Conservation (phyloP, 2,888 invertebrate species). For the Drosophila rubida region DNA sequence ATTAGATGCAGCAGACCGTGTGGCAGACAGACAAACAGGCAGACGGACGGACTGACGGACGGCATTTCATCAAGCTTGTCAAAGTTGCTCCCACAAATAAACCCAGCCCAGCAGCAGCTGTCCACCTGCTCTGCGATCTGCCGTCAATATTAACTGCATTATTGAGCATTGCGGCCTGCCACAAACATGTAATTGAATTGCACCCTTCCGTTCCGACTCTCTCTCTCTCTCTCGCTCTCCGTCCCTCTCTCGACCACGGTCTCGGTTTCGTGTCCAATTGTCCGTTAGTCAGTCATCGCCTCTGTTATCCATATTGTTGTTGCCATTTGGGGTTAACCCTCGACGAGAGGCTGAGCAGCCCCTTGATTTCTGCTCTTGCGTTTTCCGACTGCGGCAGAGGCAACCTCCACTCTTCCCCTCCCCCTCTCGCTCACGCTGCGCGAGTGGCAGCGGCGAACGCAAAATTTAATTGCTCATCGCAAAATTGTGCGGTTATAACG, state of each 20-base stretch:
- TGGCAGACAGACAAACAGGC: conserved; percentile 45
- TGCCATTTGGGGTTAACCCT: conserved; percentile 59
- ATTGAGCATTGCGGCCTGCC: conserved; percentile 79
- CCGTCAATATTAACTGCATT: conserved; percentile 78
- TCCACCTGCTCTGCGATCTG: conserved; percentile 20
- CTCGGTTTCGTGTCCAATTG: conserved; percentile 35
- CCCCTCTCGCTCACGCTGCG: neutral
- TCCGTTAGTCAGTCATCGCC: conserved; percentile 56
- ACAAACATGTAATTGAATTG: conserved; percentile 80
- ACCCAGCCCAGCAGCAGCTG: neutral
- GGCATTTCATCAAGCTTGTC: conserved; percentile 60
- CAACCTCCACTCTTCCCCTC: neutral
- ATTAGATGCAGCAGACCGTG: conserved; percentile 81
- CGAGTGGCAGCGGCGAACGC: conserved; percentile 30
- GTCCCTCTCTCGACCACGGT: neutral
- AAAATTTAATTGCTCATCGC: conserved; percentile 74
- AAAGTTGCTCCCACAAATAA: conserved; percentile 14
- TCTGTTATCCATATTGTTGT: conserved; percentile 36
- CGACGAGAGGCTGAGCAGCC: conserved; percentile 12
- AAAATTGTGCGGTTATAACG: conserved; percentile 71
- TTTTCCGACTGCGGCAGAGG: conserved; percentile 24
- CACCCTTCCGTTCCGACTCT: conserved; percentile 62
- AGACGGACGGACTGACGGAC: conserved; percentile 5
- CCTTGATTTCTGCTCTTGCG: conserved; percentile 48
- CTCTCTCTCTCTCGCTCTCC: neutral